These are phyloP conservation scores for Onychostruthus taczanowskii DNA, from an alignment of 2,113 vertebrate species.

Conservation along the genomic window DNA sequence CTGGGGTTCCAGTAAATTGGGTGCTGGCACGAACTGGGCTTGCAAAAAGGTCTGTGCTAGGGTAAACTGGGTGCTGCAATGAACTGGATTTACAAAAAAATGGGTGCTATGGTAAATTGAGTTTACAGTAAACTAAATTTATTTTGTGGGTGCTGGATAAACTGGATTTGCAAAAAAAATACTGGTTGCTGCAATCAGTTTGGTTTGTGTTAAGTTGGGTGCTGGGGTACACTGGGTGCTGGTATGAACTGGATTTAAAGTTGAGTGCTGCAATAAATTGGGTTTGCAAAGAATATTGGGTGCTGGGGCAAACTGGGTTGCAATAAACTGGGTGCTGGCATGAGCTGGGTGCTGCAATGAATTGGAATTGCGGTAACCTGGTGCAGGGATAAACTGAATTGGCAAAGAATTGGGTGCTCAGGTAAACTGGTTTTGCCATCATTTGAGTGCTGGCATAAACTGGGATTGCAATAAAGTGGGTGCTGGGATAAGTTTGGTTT, in stretches of 20 bases:
- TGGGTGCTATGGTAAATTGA: neutral
- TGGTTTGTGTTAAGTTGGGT: neutral
- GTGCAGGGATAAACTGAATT: neutral
- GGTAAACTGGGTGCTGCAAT: neutral
- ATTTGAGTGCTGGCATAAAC: neutral
- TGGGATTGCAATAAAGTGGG: neutral
- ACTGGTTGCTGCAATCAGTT: neutral
- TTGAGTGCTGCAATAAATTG: neutral
- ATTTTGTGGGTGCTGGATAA: neutral
- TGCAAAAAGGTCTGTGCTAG: neutral
- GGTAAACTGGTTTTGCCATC: neutral
- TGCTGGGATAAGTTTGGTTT: neutral
- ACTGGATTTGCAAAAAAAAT: neutral
- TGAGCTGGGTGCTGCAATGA: neutral
- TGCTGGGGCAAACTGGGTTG: fast-evolving
- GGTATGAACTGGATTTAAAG: neutral
- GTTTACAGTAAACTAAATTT: neutral
- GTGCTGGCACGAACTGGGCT: neutral
- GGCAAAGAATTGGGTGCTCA: neutral
- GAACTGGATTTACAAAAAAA: neutral
- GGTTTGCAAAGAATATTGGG: neutral
- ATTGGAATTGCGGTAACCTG: neutral
- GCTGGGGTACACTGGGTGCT: neutral
- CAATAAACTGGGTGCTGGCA: neutral
- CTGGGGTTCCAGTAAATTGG: fast-evolving